A percentile compares a stretch with the other conserved stretches of the same genome.
These are phyloP conservation scores for Chondrilla cf. caribensis DNA, from an alignment of 37 sponge, comb jelly and placozoan species.

Conservation along the genomic window DNA sequence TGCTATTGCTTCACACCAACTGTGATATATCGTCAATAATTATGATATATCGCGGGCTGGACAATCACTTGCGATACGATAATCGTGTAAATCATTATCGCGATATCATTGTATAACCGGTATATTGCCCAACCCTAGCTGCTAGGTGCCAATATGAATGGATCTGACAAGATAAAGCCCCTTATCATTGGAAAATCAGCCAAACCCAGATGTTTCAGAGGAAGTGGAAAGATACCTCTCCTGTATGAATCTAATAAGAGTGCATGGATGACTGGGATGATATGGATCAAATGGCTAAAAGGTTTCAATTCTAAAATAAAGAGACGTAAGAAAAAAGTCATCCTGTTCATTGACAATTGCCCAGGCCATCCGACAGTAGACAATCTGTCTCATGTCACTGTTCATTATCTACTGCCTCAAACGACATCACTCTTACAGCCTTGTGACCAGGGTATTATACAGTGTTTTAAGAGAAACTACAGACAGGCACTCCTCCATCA, in stretches of 20 bases:
- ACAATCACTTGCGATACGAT: too few relatives aligned
- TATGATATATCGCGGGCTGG: too few relatives aligned
- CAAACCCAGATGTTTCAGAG: background rate
- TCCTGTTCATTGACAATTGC: slow-evolving; percentile 3
- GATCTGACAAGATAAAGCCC: background rate
- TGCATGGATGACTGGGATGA: background rate
- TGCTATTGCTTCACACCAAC: too few relatives aligned
- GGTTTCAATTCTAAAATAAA: background rate
- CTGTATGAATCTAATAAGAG: background rate
- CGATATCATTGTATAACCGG: too few relatives aligned
- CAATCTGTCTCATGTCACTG: background rate
- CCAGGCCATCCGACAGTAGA: slow-evolving; percentile 1
- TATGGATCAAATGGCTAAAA: background rate
- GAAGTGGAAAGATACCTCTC: background rate
- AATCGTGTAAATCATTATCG: too few relatives aligned
- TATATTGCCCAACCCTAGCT: too few relatives aligned
- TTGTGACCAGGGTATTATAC: slow-evolving; percentile 2
- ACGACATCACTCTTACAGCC: slow-evolving; percentile 8
- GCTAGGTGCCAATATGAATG: background rate
- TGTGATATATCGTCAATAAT: too few relatives aligned
- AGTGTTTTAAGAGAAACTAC: background rate
- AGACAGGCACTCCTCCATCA: background rate
- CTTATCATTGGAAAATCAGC: slow-evolving; percentile 8
- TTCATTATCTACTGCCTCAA: background rate
- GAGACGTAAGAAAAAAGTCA: background rate